These are phyloP conservation scores for Puntigrus tetrazona DNA, from an alignment of 2,113 vertebrate genomes.

Conservation along the genomic window DNA sequence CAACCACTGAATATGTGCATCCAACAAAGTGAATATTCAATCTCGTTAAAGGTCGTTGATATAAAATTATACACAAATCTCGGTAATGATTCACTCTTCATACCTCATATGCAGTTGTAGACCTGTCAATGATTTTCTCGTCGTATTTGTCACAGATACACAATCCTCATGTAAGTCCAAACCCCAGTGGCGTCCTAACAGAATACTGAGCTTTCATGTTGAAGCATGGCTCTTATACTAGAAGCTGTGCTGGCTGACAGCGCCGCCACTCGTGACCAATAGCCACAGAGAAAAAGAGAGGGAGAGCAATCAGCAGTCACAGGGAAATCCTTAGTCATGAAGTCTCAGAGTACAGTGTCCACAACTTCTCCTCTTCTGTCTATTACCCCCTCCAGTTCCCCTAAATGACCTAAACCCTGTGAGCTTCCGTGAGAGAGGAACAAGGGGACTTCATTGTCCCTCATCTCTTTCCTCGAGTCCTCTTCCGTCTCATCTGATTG, in stretches of 20 bases:
- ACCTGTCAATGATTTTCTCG: background rate
- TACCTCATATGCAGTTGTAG: background rate
- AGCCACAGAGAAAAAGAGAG: slow-evolving; percentile 30
- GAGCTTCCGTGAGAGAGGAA: slow-evolving; percentile 61
- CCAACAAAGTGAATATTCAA: slow-evolving; percentile 11
- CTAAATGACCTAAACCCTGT: slow-evolving; percentile 66
- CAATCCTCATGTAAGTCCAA: slow-evolving; percentile 18
- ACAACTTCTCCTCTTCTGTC: slow-evolving; percentile 58
- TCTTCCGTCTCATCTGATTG: slow-evolving; percentile 35
- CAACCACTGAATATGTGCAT: background rate
- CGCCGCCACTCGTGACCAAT: slow-evolving; percentile 34
- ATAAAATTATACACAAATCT: background rate
- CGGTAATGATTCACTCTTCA: background rate
- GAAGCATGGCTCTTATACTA: slow-evolving; percentile 11
- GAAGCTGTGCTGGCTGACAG: slow-evolving; percentile 9
- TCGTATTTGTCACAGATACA: background rate
- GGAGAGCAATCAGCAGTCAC: slow-evolving; percentile 33
- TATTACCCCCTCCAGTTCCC: slow-evolving; percentile 66
- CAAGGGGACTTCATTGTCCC: slow-evolving; percentile 66
- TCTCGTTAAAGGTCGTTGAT: background rate
- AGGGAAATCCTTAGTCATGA: slow-evolving; percentile 71
- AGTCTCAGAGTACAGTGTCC: slow-evolving; percentile 56
- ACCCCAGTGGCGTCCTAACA: slow-evolving; percentile 3
- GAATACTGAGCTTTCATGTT: slow-evolving; percentile 31
- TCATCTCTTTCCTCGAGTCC: slow-evolving; percentile 6